Conservation (phyloP, 2,113 vertebrate genomes). For the Piprites chloris region DNA sequence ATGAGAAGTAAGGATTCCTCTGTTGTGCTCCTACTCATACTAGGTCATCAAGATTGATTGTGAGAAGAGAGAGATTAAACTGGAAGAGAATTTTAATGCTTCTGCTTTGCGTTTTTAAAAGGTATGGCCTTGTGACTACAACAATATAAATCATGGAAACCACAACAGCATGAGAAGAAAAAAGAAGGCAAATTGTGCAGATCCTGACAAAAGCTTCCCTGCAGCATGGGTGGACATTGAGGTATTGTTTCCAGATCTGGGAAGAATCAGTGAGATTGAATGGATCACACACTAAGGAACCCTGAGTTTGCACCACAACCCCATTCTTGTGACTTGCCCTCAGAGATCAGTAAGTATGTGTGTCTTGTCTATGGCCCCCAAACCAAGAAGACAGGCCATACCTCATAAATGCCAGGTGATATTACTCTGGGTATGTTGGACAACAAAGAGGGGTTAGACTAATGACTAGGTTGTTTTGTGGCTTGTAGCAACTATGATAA, state of each 20-base stretch:
- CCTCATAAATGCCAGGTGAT: neutral
- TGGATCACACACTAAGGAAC: neutral
- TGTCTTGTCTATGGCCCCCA: neutral
- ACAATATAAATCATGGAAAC: neutral
- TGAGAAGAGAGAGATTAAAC: neutral
- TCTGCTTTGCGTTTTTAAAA: neutral
- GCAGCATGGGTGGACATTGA: neutral
- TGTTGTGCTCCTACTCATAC: neutral
- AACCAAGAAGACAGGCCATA: neutral
- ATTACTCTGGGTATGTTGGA: neutral
- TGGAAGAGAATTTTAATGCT: neutral
- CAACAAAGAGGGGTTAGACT: neutral
- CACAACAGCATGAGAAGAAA: neutral
- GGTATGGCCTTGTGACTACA: neutral
- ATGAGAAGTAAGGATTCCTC: neutral
- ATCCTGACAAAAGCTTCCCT: neutral
- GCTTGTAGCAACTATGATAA: neutral
- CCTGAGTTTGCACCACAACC: neutral
- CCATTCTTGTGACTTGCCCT: neutral
- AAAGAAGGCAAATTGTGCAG: neutral
- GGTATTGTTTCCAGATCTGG: neutral
- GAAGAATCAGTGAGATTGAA: neutral
- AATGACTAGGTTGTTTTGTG: neutral
- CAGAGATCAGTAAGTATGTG: neutral
- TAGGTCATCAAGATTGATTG: neutral